Conservation (phyloP, 2,797 vertebrate genomes). For the Microcaecilia unicolor region DNA sequence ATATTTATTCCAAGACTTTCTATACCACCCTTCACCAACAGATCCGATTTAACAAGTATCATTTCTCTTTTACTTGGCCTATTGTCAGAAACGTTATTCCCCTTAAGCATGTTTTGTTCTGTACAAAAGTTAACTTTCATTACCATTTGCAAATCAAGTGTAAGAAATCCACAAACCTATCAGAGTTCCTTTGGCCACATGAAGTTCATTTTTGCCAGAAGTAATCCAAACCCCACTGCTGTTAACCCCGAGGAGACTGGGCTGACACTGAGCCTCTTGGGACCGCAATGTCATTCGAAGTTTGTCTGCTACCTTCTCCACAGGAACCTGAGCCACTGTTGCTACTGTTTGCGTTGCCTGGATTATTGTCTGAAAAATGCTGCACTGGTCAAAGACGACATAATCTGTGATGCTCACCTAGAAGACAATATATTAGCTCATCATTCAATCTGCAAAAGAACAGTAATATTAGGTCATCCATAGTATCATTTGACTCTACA, state of each 20-base stretch:
- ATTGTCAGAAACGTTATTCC: too few species aligned
- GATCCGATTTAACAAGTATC: too few species aligned
- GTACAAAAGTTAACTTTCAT: too few species aligned
- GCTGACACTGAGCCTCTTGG: slow-evolving; percentile 86
- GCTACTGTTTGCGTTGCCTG: slow-evolving; percentile 87
- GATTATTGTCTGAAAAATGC: slow-evolving; percentile 85
- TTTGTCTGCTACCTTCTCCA: slow-evolving; percentile 82
- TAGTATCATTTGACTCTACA: too few species aligned
- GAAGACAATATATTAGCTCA: too few species aligned
- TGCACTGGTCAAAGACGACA: slow-evolving; percentile 91
- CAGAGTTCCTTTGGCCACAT: slow-evolving; percentile 84
- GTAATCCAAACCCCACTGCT: slow-evolving; percentile 84
- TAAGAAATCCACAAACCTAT: slow-evolving; percentile 59
- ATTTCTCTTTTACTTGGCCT: too few species aligned
- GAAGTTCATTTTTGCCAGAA: slow-evolving; percentile 86
- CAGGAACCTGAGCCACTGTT: slow-evolving; percentile 77
- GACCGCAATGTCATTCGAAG: slow-evolving; percentile 85
- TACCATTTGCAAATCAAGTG: too few species aligned
- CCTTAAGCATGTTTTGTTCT: too few species aligned
- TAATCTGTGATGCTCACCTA: slow-evolving; percentile 96
- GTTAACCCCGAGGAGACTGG: slow-evolving; percentile 80
- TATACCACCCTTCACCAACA: too few species aligned
- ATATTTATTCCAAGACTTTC: too few species aligned
- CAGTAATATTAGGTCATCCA: too few species aligned
- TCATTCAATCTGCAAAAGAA: too few species aligned